Conservation (phyloP, 2,113 vertebrate species). For the Struthio camelus region DNA sequence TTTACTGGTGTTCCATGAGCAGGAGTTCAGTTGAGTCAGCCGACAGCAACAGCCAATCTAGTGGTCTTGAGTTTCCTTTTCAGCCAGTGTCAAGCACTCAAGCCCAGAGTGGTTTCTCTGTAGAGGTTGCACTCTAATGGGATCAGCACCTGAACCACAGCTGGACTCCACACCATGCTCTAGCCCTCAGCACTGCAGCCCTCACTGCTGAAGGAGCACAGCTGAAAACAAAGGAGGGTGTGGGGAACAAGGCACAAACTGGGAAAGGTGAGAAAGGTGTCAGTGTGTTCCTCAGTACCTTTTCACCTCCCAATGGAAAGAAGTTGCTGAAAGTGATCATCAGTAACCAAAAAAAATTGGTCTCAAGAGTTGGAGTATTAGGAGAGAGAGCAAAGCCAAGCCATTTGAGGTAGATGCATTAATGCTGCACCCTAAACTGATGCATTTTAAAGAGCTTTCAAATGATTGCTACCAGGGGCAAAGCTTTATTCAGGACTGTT, state of each 20-base stretch:
- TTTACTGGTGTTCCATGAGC: background rate
- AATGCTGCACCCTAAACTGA: background rate
- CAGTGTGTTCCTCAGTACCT: accelerated
- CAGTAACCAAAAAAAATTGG: background rate
- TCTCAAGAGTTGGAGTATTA: background rate
- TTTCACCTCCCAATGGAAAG: accelerated
- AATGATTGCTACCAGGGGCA: background rate
- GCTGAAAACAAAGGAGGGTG: background rate
- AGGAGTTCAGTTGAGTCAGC: background rate
- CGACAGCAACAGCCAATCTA: background rate
- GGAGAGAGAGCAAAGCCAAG: background rate
- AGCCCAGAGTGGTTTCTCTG: background rate
- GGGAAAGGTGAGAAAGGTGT: background rate
- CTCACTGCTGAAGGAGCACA: background rate
- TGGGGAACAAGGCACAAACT: background rate
- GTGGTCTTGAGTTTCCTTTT: background rate
- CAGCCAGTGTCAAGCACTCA: background rate
- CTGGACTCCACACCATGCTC: accelerated
- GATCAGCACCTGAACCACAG: background rate
- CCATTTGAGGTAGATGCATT: background rate
- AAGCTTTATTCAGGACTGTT: background rate
- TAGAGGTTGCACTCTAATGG: accelerated
- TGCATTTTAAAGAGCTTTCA: background rate
- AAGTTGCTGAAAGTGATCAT: background rate
- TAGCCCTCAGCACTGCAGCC: background rate